Evolutionary conservation across 2,797 vertebrate species (phyloP), one percentile per base, ranked within the genome.

Genomic region (Danio choprae): DNA sequence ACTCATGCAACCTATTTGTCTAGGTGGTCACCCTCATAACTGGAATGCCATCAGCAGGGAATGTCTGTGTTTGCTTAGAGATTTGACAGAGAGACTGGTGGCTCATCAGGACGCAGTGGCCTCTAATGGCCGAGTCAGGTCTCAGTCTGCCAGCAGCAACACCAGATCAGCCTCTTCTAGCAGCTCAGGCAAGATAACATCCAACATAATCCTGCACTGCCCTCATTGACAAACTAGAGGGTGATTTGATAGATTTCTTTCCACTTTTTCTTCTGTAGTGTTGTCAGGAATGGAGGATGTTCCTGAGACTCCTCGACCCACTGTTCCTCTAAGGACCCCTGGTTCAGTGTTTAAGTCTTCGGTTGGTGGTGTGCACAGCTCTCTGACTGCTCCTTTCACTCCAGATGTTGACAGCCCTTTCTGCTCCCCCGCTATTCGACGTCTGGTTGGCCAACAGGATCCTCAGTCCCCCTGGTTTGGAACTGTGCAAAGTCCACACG

Each of bases 11-110:
- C 4, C 29, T 81, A 48, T 63, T 16, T 87, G 10, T 81, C 59
- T 87, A 99, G 98, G 98, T 82, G 97, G 98, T 38, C 98, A 99
- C 87, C 95, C 98, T 4, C 95, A 99, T 85, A 97, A 96, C 84
- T 99, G 98, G 98, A 95, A 95, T 40, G 95, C 96, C 4, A 93
- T 99, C 88, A 97, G 95, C 73, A 92, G 88, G 68, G 97, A 97
- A 87, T 99, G 98, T 87, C 86, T 99, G 88, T 94, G 88, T 79
- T 91, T 99, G 83, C 87, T 99, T 74, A 90, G 88, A 59, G 95
- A 96, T 84, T 92, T 99, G 85, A 98, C 96, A 16, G 95, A 96
- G 86, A 95, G 95, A 80, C 93, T 99, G 55, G 84, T 97, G 1
- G 81, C 89, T 18, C 94, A 96, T 83, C 97, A 99, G 68, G 97